Base-by-base conservation (phyloP, 2,797 vertebrate species). In the Thaleichthys pacificus region DNA sequence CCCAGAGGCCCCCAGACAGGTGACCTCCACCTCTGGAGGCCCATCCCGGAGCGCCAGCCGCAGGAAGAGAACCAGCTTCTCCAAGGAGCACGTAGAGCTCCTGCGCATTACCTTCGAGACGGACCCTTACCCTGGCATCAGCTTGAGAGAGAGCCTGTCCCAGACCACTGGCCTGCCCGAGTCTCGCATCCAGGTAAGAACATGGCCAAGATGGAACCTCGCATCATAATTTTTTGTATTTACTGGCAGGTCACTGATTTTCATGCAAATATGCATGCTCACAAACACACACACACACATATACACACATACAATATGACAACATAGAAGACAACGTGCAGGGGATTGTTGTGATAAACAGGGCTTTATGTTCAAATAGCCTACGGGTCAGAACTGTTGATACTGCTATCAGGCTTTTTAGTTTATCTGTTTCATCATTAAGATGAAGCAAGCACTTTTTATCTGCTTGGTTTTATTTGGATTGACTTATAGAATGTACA, bases 21-120 rank as follows among this genome's bases (percentile, higher is more conserved):
- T 26, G 32, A 74, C 75, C 72, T 77, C 79, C 54, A 3, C 12
- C 14, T 9, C 69, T 19, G 5, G 76, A 0, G 24, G 72, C 61
- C 82, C 83, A 3, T 81, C 89, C 66, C 89, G 91, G 70, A 89
- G 84, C 12, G 70, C 91, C 61, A 93, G 88, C 68, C 92, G 93
- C 83, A 91, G 93, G 49, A 94, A 93, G 84, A 91, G 93, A 57
- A 94, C 93, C 71, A 92, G 91, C 74, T 94, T 94, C 83, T 92
- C 93, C 72, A 93, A 94, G 73, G 92, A 90, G 1, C 90, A 94
- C 0, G 91, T 94, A 73, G 92, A 92, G 81, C 89, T 93, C 30
- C 85, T 94, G 51, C 84, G 89, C 0, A 64, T 75, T 67, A 91
- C 93, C 15, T 94, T 94, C 0, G 84, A 91, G 83, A 93, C 90